Base-by-base conservation (phyloP, 2,888 invertebrate species). In the Belgica antarctica region DNA sequence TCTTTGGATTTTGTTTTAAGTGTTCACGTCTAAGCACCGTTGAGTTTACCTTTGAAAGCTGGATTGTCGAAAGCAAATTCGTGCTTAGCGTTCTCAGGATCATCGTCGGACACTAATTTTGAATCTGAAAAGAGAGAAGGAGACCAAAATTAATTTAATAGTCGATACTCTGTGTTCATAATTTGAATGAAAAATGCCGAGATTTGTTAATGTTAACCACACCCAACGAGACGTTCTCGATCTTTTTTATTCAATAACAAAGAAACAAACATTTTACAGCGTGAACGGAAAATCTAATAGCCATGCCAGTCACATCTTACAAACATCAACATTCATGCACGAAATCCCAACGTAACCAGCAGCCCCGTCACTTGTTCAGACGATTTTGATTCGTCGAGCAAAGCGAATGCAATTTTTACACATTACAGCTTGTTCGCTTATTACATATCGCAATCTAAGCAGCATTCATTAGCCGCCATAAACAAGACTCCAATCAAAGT, bases 11-110 rank as follows among this genome's bases (percentile, higher is more conserved):
- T 63, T 41, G 2, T 31, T 62, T 22, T n/a, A n/a, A n/a, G n/a
- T n/a, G n/a, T n/a, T 22, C 7, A 31, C 62, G 34, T 34, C n/a
- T n/a, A n/a, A n/a, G n/a, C n/a, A n/a, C n/a, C n/a, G n/a, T 24
- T 12, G n/a, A 57, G 25, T n/a, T 61, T 69, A 72, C 70, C 71
- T 57, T 86, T 85, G 82, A 90, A 90, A 71, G 89, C 89, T 17
- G 89, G 89, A 81, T 90, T 90, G 79, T 90, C 90, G 78, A 89
- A 90, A 0, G 90, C 90, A 77, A 87, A 90, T 74, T 89, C 87
- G 73, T 86, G 86, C 73, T 87, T 88, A n/a, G 88, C 88, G 70
- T 86, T 87, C 76, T 89, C 89, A 0, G 89, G 88, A 77, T 89
- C 89, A 27, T 87, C 87, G 73, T 68, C 52, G n/a, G 59, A 36